A percentile compares a stretch with the other conserved stretches of the same genome.
These are phyloP conservation scores for Acronicta alni DNA, from an alignment of 2,888 invertebrate species.

Conservation along the genomic window DNA sequence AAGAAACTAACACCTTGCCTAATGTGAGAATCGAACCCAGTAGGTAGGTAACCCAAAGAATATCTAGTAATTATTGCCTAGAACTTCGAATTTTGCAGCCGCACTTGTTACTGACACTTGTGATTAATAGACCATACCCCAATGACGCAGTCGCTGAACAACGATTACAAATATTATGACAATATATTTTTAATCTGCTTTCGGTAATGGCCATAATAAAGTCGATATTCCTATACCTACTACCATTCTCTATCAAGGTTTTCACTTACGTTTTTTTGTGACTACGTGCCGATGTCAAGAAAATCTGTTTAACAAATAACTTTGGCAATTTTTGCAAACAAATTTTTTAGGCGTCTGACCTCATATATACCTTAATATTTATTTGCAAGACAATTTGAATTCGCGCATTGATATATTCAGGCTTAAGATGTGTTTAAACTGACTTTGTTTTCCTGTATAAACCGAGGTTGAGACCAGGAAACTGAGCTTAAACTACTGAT, in stretches of 20 bases:
- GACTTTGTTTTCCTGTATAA: constrained; percentile 52
- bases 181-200: no score
- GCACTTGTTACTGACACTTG: no score
- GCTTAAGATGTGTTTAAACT: constrained; percentile 38
- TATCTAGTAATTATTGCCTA: no score
- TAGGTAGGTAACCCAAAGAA: no score
- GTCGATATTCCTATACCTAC: no score
- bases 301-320: constrained; percentile 45
- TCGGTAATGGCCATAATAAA: no score
- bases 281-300: constrained; percentile 3
- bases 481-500: constrained; percentile 62
- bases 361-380: constrained; percentile 53
- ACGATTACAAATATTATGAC: no score
- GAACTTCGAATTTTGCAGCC: no score
- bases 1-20: no score
- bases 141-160: no score
- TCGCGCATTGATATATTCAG: constrained; percentile 52
- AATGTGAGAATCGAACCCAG: no score
- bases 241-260: not conserved
- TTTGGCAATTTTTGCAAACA: constrained; percentile 48
- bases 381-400: constrained; percentile 57
- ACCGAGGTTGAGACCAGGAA: constrained; percentile 64
- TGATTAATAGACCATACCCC: no score
- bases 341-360: constrained; percentile 41
- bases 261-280: constrained; percentile 14